These are phyloP conservation scores for Diglossa brunneiventris DNA, from an alignment of 2,113 vertebrate genomes.

Conservation along the genomic window DNA sequence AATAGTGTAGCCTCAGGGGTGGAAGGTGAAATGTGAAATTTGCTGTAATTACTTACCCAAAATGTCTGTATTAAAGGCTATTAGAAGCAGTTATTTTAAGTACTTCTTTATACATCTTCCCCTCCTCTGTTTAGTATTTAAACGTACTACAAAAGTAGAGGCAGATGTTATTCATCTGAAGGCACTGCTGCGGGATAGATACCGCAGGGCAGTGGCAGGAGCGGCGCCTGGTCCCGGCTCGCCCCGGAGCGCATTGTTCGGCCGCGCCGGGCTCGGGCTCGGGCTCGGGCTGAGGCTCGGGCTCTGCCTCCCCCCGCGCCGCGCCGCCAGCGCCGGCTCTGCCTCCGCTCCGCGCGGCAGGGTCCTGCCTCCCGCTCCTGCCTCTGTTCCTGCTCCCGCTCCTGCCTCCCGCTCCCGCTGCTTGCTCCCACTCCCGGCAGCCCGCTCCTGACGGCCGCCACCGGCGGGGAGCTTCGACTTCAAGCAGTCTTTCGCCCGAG, in stretches of 20 bases:
- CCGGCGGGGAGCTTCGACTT: constrained; percentile 75
- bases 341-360: neutral
- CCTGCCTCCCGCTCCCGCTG: neutral
- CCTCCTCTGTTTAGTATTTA: constrained; percentile 85
- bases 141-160: constrained; percentile 75
- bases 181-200: constrained; percentile 49
- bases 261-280: constrained; percentile 61
- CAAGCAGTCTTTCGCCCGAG: constrained; percentile 79
- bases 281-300: constrained; percentile 51
- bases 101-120: constrained; percentile 78
- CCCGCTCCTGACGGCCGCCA: constrained; percentile 70
- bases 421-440: neutral
- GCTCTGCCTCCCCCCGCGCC: neutral
- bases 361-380: neutral
- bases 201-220: constrained; percentile 56
- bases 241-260: constrained; percentile 65
- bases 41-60: constrained; percentile 88
- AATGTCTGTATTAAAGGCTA: constrained; percentile 89
- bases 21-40: constrained; percentile 89
- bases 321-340: neutral
- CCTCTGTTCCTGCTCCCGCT: neutral
- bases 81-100: constrained; percentile 90
- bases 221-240: constrained; percentile 47
- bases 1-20: constrained; percentile 78
- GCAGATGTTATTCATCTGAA: constrained; percentile 79